A percentile compares a stretch with the other conserved stretches of the same genome.
These are phyloP conservation scores for Neodon shergylaensis DNA, from an alignment of 2,113 vertebrate species.

Conservation along the genomic window DNA sequence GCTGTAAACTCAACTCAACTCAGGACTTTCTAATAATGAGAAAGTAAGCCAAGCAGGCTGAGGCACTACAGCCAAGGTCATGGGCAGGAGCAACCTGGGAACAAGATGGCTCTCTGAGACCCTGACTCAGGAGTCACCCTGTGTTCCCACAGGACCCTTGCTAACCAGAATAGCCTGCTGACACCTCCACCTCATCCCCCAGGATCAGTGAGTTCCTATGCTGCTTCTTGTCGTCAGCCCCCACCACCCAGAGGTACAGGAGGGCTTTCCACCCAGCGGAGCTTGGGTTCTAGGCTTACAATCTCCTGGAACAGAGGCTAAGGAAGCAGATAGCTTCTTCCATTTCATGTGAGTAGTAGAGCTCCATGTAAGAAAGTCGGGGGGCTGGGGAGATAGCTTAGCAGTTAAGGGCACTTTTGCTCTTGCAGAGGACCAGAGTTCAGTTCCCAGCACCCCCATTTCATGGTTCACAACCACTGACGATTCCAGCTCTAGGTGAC, in stretches of 20 bases:
- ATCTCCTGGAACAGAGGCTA: neutral
- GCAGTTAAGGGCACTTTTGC: neutral
- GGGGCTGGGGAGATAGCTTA: neutral
- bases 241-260: neutral
- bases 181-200: neutral
- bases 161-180: neutral
- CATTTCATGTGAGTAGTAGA: neutral
- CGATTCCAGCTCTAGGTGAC: neutral
- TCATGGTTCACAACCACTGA: neutral
- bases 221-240: neutral
- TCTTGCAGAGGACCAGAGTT: neutral
- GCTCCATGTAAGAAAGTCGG: neutral
- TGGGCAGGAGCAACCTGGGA: too few species aligned
- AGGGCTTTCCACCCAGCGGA: neutral
- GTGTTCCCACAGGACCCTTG: rapidly evolving
- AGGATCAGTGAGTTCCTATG: rapidly evolving
- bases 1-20: neutral
- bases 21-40: neutral
- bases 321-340: neutral
- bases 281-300: rapidly evolving
- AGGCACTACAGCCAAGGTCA: too few species aligned
- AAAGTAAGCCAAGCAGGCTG: neutral
- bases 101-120: neutral
- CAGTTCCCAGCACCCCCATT: neutral
- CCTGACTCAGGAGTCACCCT: neutral